Base-by-base conservation (phyloP, 2,113 vertebrate genomes). In the Ceratotherium simum region DNA sequence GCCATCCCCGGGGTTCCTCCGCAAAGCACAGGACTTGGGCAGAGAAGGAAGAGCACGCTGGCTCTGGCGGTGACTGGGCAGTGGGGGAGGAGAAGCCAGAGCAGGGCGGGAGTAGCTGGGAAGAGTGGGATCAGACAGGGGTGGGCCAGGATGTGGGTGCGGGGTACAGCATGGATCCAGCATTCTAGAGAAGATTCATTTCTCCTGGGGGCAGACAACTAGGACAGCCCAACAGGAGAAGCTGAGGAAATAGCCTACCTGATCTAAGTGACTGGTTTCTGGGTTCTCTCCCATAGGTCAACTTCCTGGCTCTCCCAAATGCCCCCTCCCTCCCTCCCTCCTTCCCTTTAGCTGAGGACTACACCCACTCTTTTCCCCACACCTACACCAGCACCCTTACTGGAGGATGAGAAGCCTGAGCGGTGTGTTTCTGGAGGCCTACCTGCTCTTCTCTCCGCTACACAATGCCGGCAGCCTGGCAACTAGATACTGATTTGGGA, bases 1-100 rank as follows among this genome's bases (percentile, higher is more conserved):
- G 6, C 33, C 27, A 36, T 3, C 21, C 20, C 5, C 0, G 1
- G 29, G 8, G 6, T 0, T 33, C 3, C 2, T 84, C 64, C 16
- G 21, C 20, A 56, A 88, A 65, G 39, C n/a, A 17, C 10, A n/a
- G 29, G 48, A 33, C 48, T 72, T 54, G 14, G 5, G 14, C 3
- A 21, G 31, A 54, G 12, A 72, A 60, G 17, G 12, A 3, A n/a
- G 6, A 60, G 27, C 54, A 42, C 9, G 4, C 36, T 94, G 27
- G 56, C 14, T 87, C 4, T 17, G 2, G 6, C 6, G 46, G 65
- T 39, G 20, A 33, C 16, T 18, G 4, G 33, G 25, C 58, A 48
- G 3, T 29, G 13, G 4, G 11, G 8, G 18, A 76, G n/a, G 25
- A 48, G 54, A 64, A 56, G 20, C 33, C 54, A 51, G 36, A 16